Evolutionary conservation across 2,113 vertebrate genomes (phyloP), one percentile per base, ranked within the genome.

Genomic region (Lucifuga dentata): DNA sequence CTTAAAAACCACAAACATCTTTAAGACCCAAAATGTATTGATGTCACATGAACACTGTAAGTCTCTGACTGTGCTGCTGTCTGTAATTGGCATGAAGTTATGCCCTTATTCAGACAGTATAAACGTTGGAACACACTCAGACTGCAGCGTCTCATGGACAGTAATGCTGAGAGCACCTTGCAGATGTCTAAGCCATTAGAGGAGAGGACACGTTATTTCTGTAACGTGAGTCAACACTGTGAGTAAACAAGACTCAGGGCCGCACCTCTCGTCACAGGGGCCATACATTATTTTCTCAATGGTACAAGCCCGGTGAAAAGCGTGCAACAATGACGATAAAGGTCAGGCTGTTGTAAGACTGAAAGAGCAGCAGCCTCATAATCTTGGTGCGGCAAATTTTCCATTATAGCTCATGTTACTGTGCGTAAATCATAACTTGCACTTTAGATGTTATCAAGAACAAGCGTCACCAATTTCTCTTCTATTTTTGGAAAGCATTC

Each of bases 281-380:
- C 32, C 0, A 1, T 40, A 9, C 61, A 16, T 62, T 45, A 44
- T 15, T 45, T 38, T 67, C 40, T 38, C 73, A 65, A 35, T n/a
- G 48, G 12, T 23, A 36, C 48, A 62, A 32, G 20, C 32, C 23
- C 51, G 45, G 36, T 19, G 65, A 62, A 21, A 39, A 57, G 52
- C 12, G 52, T 60, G 56, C 63, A 39, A 0, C 46, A 19, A 59
- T 57, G 60, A 75, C 64, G 33, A 29, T 68, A 71, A 85, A 89
- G 87, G 87, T 90, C 86, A 88, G 53, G 65, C 72, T 7, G 72
- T 59, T 69, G 67, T 76, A 79, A 16, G 48, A 29, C 26, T 29
- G 26, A 29, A 29, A 68, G 43, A 67, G 67, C 43, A 67, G 75
- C 73, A 65, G 73, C 39, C 63, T 70, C 55, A 46, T 61, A 63